Conservation (phyloP, 2,888 invertebrate species). For the Pachycephus smyrnensis region DNA sequence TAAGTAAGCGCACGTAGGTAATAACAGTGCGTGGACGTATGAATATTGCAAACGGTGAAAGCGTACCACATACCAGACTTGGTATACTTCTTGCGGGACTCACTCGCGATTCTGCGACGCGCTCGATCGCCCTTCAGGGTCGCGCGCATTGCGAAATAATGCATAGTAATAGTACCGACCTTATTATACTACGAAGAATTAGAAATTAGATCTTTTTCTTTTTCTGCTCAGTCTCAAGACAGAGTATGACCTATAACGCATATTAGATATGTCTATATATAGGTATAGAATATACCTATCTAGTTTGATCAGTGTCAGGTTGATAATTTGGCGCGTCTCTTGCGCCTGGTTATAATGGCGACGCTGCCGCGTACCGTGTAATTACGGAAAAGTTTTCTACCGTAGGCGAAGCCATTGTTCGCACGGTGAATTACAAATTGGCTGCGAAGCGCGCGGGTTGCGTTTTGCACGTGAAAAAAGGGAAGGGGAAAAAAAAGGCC, state of each 20-base stretch:
- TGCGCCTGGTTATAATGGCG: not conserved
- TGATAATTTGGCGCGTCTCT: no score
- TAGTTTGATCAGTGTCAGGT: no score
- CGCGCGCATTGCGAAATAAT: no score
- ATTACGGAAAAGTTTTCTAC: conserved; percentile 29
- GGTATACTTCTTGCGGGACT: conserved; percentile 20
- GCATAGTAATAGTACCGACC: no score
- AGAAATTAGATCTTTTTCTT: no score
- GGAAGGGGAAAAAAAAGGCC: not conserved
- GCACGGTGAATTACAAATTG: conserved; percentile 27
- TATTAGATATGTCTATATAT: no score
- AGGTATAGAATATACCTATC: no score
- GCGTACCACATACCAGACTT: conserved; percentile 56
- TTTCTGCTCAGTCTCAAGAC: no score
- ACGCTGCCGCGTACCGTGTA: conserved; percentile 25
- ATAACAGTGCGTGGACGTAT: conserved; percentile 28
- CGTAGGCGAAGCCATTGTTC: conserved; percentile 23
- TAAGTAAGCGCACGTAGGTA: conserved; percentile 2
- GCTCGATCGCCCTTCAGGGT: no score
- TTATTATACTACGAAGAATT: no score
- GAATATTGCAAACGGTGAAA: conserved; percentile 57
- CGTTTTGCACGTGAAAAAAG: no score
- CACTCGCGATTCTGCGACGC: conserved; percentile 12
- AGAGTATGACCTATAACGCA: no score
- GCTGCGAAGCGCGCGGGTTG: conserved; percentile 15